Percentiles rank a stretch among this genome's conserved stretches.
phyloP scores from a whole-genome alignment of 2,113 vertebrate species.

The Ciconia boyciana region DNA sequence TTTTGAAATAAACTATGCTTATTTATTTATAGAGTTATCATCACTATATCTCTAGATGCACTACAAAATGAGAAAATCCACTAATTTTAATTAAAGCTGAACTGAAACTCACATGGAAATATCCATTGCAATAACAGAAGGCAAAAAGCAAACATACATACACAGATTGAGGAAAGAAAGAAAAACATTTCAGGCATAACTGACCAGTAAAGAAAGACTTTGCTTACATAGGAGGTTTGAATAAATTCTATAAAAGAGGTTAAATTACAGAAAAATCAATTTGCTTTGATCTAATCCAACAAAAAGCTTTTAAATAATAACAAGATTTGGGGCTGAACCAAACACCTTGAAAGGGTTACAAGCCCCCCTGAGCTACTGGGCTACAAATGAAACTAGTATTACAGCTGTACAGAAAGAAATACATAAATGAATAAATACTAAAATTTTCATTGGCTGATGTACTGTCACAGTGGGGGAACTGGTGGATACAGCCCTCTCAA shows the following conservation, averaged over 20 bases:
- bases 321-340: neutral
- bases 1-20: neutral
- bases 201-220: neutral
- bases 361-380: neutral
- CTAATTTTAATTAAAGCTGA: neutral
- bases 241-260: neutral
- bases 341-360: slow-evolving; percentile 1
- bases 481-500: neutral
- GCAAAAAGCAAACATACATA: neutral
- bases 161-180: neutral
- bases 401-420: neutral
- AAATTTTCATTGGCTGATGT: slow-evolving; percentile 23
- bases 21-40: neutral
- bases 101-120: neutral
- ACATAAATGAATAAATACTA: neutral
- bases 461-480: neutral
- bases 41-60: neutral
- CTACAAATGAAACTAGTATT: neutral
- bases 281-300: neutral
- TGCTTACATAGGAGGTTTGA: neutral
- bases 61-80: neutral
- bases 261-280: neutral
- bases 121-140: neutral
- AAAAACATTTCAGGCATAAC: neutral
- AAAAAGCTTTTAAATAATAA: neutral